These are phyloP conservation scores for Drosophila bocqueti DNA, from an alignment of 1,140 invertebrate genomes.

Conservation along the genomic window DNA sequence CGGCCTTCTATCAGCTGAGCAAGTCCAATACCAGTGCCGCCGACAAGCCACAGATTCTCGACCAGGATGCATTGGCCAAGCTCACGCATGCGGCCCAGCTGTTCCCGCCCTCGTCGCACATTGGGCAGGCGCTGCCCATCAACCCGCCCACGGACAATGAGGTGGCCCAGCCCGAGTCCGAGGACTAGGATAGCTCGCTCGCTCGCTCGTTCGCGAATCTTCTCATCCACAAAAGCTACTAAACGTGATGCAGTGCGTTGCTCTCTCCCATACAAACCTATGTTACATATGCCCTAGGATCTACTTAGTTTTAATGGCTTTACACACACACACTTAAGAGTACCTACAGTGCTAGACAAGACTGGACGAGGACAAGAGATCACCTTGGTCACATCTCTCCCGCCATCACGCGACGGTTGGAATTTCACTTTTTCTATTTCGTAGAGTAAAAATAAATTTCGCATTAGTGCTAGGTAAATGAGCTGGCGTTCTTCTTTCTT, in stretches of 20 bases:
- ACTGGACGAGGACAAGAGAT: conserved; percentile 64
- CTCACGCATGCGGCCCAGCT: conserved; percentile 70
- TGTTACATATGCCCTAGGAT: conserved; percentile 30
- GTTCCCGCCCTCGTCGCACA: conserved; percentile 50
- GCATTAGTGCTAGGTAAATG: conserved; percentile 64
- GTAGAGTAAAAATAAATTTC: conserved; percentile 67
- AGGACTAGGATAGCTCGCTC: conserved; percentile 20
- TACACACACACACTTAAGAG: conserved; percentile 30
- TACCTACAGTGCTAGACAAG: conserved; percentile 72
- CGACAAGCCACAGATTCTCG: conserved; percentile 72
- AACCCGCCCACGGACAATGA: conserved; percentile 52
- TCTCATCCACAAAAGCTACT: conserved; percentile 18
- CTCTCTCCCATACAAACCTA: conserved; percentile 43
- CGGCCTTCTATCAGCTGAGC: conserved; percentile 78
- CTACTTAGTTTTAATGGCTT: conserved; percentile 43
- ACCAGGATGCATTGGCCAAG: conserved; percentile 58
- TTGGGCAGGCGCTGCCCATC: conserved; percentile 34
- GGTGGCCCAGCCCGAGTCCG: conserved; percentile 22
- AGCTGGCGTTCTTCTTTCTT: conserved; percentile 8
- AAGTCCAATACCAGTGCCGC: conserved; percentile 66
- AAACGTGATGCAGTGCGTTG: conserved; percentile 72
- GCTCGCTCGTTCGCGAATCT: neutral
- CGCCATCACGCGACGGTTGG: conserved; percentile 55
- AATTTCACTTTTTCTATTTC: conserved; percentile 65
- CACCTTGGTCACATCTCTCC: conserved; percentile 48